These are phyloP conservation scores for Schizopygopsis malacanthus DNA, from an alignment of 2,797 vertebrate genomes.

Conservation along the genomic window DNA sequence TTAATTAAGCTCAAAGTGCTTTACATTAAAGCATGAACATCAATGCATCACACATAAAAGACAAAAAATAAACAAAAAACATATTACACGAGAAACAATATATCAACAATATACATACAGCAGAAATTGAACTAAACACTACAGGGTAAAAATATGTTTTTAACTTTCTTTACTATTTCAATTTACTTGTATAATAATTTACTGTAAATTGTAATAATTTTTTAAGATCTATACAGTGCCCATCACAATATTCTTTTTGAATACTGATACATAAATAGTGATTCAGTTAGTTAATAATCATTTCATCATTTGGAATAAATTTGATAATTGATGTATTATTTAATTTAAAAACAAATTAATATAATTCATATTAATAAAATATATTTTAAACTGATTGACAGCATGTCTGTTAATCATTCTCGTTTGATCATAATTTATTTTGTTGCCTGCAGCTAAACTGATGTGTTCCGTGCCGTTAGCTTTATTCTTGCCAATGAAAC, in stretches of 20 bases:
- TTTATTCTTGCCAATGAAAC: conserved; percentile 2
- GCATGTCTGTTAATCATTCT: background rate
- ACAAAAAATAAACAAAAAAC: background rate
- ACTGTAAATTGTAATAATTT: background rate
- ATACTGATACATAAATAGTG: background rate
- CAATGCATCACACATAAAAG: background rate
- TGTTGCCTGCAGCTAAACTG: background rate
- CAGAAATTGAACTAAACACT: background rate
- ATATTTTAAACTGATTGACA: background rate
- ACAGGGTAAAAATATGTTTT: background rate
- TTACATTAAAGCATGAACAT: background rate
- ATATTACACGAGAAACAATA: background rate
- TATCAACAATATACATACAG: background rate
- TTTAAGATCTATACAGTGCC: background rate
- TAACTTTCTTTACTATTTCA: background rate
- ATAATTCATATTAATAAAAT: background rate
- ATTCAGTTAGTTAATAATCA: too few species aligned
- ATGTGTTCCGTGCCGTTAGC: background rate
- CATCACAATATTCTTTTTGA: background rate
- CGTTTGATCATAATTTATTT: background rate
- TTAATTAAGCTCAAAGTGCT: background rate
- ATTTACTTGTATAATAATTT: background rate
- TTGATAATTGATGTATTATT: background rate
- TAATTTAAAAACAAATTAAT: background rate
- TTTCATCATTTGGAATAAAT: background rate